Base-by-base conservation (phyloP, 35 echinoderm and acorn worm species). In the Heliocidaris erythrogramma region DNA sequence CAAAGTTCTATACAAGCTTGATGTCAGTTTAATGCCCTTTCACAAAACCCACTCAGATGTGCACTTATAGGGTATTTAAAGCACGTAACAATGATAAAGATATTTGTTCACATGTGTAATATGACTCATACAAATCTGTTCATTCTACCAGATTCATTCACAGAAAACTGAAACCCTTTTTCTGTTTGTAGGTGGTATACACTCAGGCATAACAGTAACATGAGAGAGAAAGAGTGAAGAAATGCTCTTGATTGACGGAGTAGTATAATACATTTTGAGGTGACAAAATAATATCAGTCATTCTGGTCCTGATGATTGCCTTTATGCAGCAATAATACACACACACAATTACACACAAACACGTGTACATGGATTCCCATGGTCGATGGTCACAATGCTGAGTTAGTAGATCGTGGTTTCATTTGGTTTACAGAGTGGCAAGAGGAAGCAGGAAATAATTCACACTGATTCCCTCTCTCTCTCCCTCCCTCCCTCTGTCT, bases 391-490 rank as follows among this genome's bases (percentile, higher is more conserved):
- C 21, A 56, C 52, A 56, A 78, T 21, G n/a, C 65, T 78, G 65
- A 78, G 65, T 18, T 78, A 78, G 65, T n/a, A 78, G n/a, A n/a
- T n/a, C n/a, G n/a, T n/a, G n/a, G n/a, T n/a, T n/a, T n/a, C n/a
- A n/a, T n/a, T n/a, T 78, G 65, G 65, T 78, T 78, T 56, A 56
- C 14, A n/a, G 14, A 56, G 52, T 56, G 52, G 52, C 10, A 78
- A 78, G 65, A 78, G 65, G 65, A 78, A 78, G 27, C 65, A 78
- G 65, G 65, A 78, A 78, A 78, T 78, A 78, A 24, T 78, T 78
- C 65, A 21, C 18, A 78, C 21, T 27, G 27, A 78, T 78, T 78
- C 65, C 65, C 65, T 78, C 65, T 78, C 65, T 78, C 65, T 18
- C 17, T 78, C 65, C 65, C 65, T 78, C 21, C 21, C 27, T 78